Base-by-base conservation (phyloP, 2,113 vertebrate genomes). In the Sceloporus undulatus region DNA sequence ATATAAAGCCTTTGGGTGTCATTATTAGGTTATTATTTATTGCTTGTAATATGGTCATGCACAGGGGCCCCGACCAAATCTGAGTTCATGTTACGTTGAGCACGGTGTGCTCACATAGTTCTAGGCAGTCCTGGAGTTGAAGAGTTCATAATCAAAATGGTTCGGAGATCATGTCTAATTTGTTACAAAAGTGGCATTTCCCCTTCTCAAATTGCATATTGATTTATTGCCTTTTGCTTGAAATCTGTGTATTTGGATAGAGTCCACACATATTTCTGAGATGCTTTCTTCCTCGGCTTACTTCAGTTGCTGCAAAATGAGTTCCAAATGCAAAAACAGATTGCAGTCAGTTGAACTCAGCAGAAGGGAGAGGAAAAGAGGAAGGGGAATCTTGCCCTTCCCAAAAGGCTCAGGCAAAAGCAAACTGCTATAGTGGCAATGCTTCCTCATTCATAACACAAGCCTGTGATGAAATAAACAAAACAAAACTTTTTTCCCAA, bases 1-100 rank as follows among this genome's bases (percentile, higher is more conserved):
- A 85, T 91, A 40, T 79, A n/a, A 94, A 90, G 42, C 42, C 40
- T 65, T 80, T 74, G 87, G 56, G 68, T 65, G 54, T 29, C 13
- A 40, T 40, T 91, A 86, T 87, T 93, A 93, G 91, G 89, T 92
- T 92, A 93, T 59, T 92, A 88, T 94, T 92, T 93, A 94, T 92
- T 91, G 85, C 83, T 87, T 87, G 68, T 74, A 59, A 74, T 48
- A 38, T 62, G 13, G 34, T 73, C 52, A 23, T 73, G 38, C 16
- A 6, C 70, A 29, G 79, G 54, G 25, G 25, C 79, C 48, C 54
- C 25, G 40, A 48, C 77, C 42, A 71, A 87, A 48, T 2, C 27
- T 5, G 78, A 79, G 66, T 70, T 56, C 77, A 80, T 71, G 66
- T 87, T 79, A 87, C 78, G 77, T 56, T 87, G 52, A 65, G 48